These are phyloP conservation scores for Zenarchopterus dispar DNA, from an alignment of 2,797 vertebrate genomes.

Conservation along the genomic window DNA sequence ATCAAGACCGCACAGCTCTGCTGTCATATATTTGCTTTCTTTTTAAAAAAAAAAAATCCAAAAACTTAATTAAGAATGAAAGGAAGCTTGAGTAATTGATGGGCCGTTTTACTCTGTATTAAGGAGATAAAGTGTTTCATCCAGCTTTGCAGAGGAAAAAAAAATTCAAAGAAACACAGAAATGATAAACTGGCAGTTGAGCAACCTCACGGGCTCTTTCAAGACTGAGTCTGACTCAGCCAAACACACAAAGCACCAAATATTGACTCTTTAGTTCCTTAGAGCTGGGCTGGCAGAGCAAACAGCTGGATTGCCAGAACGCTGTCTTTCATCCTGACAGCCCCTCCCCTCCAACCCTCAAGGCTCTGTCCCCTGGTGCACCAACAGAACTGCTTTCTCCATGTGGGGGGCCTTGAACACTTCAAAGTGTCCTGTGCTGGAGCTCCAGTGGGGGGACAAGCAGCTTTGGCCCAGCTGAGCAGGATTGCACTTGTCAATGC, in stretches of 20 bases:
- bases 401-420: slow-evolving; percentile 66
- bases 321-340: slow-evolving; percentile 62
- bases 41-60: no score
- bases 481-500: slow-evolving; percentile 73
- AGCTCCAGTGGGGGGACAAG: slow-evolving; percentile 68
- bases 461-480: slow-evolving; percentile 62
- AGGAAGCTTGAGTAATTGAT: slow-evolving; percentile 34
- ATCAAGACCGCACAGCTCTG: slow-evolving; percentile 66
- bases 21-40: slow-evolving; percentile 40
- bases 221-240: slow-evolving; percentile 42
- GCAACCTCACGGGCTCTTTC: slow-evolving; percentile 24
- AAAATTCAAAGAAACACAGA: slow-evolving; percentile 39
- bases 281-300: slow-evolving; percentile 54
- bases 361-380: slow-evolving; percentile 46
- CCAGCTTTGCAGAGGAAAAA: slow-evolving; percentile 17
- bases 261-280: slow-evolving; percentile 67
- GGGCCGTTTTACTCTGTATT: slow-evolving; percentile 26
- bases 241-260: slow-evolving; percentile 59
- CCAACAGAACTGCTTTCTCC: slow-evolving; percentile 54
- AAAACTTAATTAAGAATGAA: slow-evolving; percentile 37
- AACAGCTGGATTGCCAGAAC: slow-evolving; percentile 77
- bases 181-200: slow-evolving; percentile 39
- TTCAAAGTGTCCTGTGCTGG: slow-evolving; percentile 73
- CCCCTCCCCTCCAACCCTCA: slow-evolving; percentile 20
- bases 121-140: slow-evolving; percentile 18